Conservation (phyloP, 2,797 vertebrate species). For the Karalla daura region DNA sequence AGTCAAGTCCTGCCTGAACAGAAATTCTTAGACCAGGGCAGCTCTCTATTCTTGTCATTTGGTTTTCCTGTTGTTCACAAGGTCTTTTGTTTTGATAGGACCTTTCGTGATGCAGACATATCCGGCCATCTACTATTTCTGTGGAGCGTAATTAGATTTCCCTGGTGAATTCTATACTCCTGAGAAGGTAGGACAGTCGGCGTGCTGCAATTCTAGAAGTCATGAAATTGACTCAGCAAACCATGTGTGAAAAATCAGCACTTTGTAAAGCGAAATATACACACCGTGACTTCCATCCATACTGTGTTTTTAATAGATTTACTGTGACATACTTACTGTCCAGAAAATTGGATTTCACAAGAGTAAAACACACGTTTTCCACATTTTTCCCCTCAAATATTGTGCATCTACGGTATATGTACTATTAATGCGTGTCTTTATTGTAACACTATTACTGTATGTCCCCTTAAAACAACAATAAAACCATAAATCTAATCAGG, state of each 20-base stretch:
- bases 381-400: too few relatives aligned
- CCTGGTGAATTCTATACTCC: conserved; percentile 70
- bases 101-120: conserved; percentile 32
- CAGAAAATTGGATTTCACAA: conserved; percentile 14
- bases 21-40: not conserved
- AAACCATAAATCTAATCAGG: conserved; percentile 2
- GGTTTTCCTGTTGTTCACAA: conserved; percentile 24
- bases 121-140: conserved; percentile 56
- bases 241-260: conserved; percentile 61
- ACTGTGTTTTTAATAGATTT: conserved; percentile 6
- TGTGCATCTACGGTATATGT: not conserved
- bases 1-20: not conserved
- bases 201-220: conserved; percentile 58
- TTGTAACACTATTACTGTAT: not conserved
- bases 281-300: conserved; percentile 23
- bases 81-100: conserved; percentile 40
- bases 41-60: not conserved
- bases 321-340: conserved; percentile 26
- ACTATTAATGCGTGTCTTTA: not conserved
- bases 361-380: not conserved
- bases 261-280: conserved; percentile 24
- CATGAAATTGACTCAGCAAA: conserved; percentile 57
- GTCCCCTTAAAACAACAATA: conserved; percentile 10
- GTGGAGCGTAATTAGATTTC: conserved; percentile 66
- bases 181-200: conserved; percentile 57